These are phyloP conservation scores for Psettodes erumei DNA, from an alignment of 2,113 vertebrate genomes.

Conservation along the genomic window DNA sequence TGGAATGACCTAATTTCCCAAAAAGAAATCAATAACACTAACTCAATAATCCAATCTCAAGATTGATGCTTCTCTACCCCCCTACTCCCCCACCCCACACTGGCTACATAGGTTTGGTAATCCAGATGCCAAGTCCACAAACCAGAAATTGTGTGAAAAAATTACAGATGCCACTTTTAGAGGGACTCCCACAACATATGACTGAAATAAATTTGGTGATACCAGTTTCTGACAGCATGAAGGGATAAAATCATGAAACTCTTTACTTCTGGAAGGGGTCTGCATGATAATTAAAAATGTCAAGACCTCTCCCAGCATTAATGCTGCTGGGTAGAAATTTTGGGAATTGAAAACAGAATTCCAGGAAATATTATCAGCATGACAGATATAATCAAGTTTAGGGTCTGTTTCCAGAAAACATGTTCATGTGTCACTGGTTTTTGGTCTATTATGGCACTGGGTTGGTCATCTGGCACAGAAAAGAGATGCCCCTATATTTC, in stretches of 20 bases:
- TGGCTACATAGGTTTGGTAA: slow-evolving; percentile 14
- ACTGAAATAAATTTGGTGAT: not conserved
- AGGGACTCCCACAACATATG: not conserved
- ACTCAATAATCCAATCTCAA: slow-evolving; percentile 42
- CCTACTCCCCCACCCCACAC: too few relatives aligned
- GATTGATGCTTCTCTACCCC: slow-evolving; percentile 11
- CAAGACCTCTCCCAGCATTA: not conserved
- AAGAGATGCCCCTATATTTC: not conserved
- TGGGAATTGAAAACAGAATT: not conserved
- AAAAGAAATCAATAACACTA: slow-evolving; percentile 40
- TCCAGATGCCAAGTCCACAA: slow-evolving; percentile 22
- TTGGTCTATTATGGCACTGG: not conserved
- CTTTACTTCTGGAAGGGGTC: not conserved
- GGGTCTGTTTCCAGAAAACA: slow-evolving; percentile 5
- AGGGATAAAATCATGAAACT: not conserved
- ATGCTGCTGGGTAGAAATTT: not conserved
- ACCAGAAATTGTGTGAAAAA: not conserved
- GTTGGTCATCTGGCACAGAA: not conserved
- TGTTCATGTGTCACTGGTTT: not conserved
- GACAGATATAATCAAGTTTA: not conserved
- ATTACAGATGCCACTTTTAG: not conserved
- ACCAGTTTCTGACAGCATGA: not conserved
- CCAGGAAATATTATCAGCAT: not conserved
- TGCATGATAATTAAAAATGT: slow-evolving; percentile 1
- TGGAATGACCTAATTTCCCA: slow-evolving; percentile 18